Evolutionary conservation across 2,797 vertebrate species (phyloP), one percentile per base, ranked within the genome.

Genomic region (Odontamblyopus rebecca): DNA sequence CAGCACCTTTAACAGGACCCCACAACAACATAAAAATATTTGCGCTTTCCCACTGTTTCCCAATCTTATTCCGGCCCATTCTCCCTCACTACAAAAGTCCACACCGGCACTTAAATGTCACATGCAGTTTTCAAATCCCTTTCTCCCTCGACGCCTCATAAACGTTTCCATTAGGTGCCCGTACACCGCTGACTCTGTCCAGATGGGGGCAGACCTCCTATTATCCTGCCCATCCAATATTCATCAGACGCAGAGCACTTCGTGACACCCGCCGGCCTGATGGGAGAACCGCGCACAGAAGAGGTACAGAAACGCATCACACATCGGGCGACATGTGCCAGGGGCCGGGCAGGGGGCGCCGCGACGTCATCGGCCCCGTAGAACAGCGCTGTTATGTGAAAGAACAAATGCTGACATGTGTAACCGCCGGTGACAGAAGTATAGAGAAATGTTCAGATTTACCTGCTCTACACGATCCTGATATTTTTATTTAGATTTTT

Each of bases 191-290:
- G 85, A 89, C 83, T 68, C 19, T 60, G 70, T 67, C 80, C 74
- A 65, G 68, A 81, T 16, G 75, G 84, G 83, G 87, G 85, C 78
- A 82, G 86, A 83, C 82, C 84, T 83, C 87, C 86, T 83, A 85
- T 87, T 84, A 91, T 87, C 85, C 61, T 1, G 76, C 70, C 77
- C 86, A 92, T 92, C 84, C 83, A 90, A 88, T 90, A 91, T 90
- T 92, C 81, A 92, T 91, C 85, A 88, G 81, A 68, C 69, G 51
- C 88, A 80, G 89, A 79, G 85, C 85, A 88, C 90, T 84, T 84
- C 15, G 78, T 82, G 88, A 86, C 75, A 83, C 74, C 70, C 80
- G 83, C 86, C 81, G 76, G 56, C 85, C 78, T 88, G 83, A 89
- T 85, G 60, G 72, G 80, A 81, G 81, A 80, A 88, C 87, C 82